Conservation (phyloP, 2,888 invertebrate species). For the Macrophya annulata region DNA sequence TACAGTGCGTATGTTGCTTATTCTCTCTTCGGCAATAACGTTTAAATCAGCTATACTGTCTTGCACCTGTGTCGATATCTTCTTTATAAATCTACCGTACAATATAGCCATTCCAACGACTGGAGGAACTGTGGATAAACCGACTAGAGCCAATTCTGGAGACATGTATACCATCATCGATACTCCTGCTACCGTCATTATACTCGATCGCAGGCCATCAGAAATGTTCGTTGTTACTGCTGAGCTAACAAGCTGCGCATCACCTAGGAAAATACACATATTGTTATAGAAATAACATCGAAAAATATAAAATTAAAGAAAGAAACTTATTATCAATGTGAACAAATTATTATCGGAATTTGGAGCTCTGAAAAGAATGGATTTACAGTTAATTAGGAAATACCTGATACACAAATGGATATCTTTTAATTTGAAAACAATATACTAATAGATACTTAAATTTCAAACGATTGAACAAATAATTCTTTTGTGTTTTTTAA, state of each 20-base stretch:
- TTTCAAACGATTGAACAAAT: too few species aligned
- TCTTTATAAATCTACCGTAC: slow-evolving; percentile 92
- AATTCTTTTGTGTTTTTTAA: too few species aligned
- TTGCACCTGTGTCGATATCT: slow-evolving; percentile 91
- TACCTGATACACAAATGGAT: neutral
- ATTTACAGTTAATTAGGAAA: neutral
- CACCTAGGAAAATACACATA: slow-evolving; percentile 83
- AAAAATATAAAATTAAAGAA: neutral
- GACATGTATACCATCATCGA: slow-evolving; percentile 99
- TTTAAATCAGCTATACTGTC: slow-evolving; percentile 84
- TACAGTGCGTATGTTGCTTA: slow-evolving; percentile 95
- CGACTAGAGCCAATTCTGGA: slow-evolving; percentile 91
- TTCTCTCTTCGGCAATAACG: slow-evolving; percentile 90
- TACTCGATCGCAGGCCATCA: slow-evolving; percentile 93
- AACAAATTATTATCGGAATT: neutral
- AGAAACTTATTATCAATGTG: neutral
- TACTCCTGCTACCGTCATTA: slow-evolving; percentile 93
- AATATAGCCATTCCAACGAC: slow-evolving; percentile 91
- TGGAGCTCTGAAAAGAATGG: neutral
- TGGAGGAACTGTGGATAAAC: slow-evolving; percentile 94
- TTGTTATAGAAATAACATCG: neutral
- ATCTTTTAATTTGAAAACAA: too few species aligned
- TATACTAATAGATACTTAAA: too few species aligned
- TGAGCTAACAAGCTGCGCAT: slow-evolving; percentile 94
- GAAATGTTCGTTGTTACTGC: slow-evolving; percentile 96